Percentiles rank a stretch among this genome's conserved stretches.
Evolutionary conservation across 2,113 vertebrate species (phyloP).

Genomic region (Mobula hypostoma): DNA sequence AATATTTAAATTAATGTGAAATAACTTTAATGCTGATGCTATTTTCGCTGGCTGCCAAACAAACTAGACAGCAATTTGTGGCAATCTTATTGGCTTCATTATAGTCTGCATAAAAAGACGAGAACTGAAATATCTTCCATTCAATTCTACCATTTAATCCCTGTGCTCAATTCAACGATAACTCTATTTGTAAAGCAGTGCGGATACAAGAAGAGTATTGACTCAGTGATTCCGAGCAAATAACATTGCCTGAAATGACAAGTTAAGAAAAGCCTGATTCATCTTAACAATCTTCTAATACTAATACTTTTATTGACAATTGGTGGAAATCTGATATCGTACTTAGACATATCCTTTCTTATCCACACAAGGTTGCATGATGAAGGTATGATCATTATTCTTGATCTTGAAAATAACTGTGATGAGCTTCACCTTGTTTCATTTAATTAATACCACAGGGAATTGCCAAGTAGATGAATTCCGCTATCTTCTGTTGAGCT

Average conservation of each 20-base stretch:
- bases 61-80: neutral
- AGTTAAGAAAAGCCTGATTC: neutral
- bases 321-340: neutral
- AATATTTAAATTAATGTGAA: neutral
- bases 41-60: neutral
- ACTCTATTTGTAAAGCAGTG: neutral
- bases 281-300: neutral
- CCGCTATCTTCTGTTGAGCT: neutral
- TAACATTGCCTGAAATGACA: constrained; percentile 13
- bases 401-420: constrained; percentile 6
- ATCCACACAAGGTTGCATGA: neutral
- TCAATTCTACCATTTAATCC: neutral
- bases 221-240: neutral
- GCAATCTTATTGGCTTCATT: neutral
- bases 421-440: neutral
- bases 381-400: neutral
- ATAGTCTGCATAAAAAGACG: neutral
- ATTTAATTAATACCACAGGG: constrained; percentile 19
- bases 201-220: neutral
- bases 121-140: neutral
- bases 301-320: neutral
- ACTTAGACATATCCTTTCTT: neutral
- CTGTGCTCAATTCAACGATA: neutral
- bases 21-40: neutral
- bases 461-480: neutral